phyloP scores from a whole-genome alignment of 2,113 vertebrate genomes.

The Nothocercus julius region DNA sequence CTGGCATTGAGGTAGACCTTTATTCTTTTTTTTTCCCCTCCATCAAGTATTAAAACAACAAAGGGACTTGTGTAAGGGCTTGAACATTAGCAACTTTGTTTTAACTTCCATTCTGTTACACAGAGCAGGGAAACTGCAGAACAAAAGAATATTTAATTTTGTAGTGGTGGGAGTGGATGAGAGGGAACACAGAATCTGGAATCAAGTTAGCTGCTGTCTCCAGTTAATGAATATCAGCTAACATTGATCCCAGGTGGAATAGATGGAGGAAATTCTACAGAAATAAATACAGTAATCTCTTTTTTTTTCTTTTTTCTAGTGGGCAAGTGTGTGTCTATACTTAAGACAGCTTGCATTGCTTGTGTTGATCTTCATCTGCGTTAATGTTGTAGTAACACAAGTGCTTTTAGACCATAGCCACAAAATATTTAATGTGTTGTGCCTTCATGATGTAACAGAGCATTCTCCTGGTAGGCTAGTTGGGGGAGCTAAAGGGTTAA shows the following conservation, averaged over 20 bases:
- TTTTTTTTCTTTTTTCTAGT: constrained; percentile 58
- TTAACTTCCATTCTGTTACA: constrained; percentile 45
- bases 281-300: constrained; percentile 68
- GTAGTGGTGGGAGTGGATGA: neutral
- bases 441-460: constrained; percentile 92
- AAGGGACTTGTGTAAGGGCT: constrained; percentile 60
- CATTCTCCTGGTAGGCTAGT: constrained; percentile 86
- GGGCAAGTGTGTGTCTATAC: constrained; percentile 80
- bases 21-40: neutral
- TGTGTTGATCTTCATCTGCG: constrained; percentile 79
- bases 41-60: constrained; percentile 4
- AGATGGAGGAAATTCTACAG: constrained; percentile 56
- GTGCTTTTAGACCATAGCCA: constrained; percentile 86
- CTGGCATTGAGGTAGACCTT: constrained; percentile 8
- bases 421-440: constrained; percentile 93
- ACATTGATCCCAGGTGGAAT: constrained; percentile 51
- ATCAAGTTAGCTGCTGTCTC: constrained; percentile 33
- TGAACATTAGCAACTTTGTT: constrained; percentile 44
- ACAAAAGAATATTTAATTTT: neutral
- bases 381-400: constrained; percentile 84
- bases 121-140: constrained; percentile 55
- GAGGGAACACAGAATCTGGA: neutral
- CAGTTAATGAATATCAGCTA: constrained; percentile 31
- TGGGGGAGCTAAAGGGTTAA: constrained; percentile 81
- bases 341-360: constrained; percentile 75